These are phyloP conservation scores for Phymastichus coffea DNA, from an alignment of 1,140 invertebrate species.

Conservation along the genomic window DNA sequence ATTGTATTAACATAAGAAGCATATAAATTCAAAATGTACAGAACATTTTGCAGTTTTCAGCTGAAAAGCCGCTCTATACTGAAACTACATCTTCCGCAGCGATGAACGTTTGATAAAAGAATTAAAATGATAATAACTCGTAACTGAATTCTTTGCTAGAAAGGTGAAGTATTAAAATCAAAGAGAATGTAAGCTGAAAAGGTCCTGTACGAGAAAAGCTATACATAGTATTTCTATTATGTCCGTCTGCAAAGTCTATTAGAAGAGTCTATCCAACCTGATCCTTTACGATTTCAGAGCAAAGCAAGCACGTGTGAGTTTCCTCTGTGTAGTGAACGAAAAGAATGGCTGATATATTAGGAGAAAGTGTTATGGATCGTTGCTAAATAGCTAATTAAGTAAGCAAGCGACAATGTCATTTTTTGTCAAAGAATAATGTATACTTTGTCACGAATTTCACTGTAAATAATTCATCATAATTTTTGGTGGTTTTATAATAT, in stretches of 20 bases:
- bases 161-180: not conserved
- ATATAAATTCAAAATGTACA: conserved; percentile 16
- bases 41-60: conserved; percentile 11
- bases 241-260: conserved; percentile 57
- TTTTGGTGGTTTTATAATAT: conserved; percentile 24
- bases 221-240: conserved; percentile 56
- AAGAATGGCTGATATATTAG: not conserved
- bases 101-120: not conserved
- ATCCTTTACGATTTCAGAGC: not conserved
- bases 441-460: not conserved
- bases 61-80: not conserved
- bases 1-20: conserved; percentile 43
- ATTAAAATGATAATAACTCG: no score
- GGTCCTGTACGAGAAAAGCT: conserved; percentile 40
- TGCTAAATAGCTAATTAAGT: not conserved
- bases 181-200: conserved; percentile 11
- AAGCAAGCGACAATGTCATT: not conserved
- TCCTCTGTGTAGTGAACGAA: conserved; percentile 11
- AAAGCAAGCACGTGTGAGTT: not conserved
- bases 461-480: conserved; percentile 24
- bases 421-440: not conserved
- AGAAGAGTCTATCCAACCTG: conserved; percentile 52
- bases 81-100: not conserved
- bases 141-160: not conserved
- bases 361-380: not conserved